phyloP scores from a whole-genome alignment of 30 jellyfish, hydroid and myxozoan species.

The Pseudorhiza aurosa region DNA sequence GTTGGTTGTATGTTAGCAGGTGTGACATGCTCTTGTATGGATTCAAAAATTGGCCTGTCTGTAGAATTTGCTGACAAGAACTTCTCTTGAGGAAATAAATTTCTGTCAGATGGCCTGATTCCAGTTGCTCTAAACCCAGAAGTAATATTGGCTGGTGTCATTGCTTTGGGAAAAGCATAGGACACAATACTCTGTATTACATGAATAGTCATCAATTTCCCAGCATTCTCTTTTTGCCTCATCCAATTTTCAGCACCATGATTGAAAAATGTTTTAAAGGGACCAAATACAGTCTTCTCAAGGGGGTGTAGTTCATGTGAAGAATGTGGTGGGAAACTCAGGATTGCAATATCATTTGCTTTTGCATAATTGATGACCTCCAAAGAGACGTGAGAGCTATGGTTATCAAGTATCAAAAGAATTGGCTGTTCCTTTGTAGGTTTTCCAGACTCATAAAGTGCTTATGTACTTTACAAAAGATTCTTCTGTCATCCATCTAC shows the following conservation, averaged over 20 bases:
- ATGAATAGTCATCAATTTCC: constrained; percentile 62
- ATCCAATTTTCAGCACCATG: constrained; percentile 64
- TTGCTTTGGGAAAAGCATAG: constrained; percentile 61
- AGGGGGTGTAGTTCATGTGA: constrained; percentile 77
- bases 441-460: constrained; percentile 15
- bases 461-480: constrained; percentile 11
- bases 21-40: constrained; percentile 10
- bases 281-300: constrained; percentile 71
- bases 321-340: constrained; percentile 69
- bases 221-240: constrained; percentile 48
- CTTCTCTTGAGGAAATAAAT: constrained; percentile 32
- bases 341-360: constrained; percentile 34
- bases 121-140: constrained; percentile 70
- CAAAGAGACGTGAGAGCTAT: constrained; percentile 48
- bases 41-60: constrained; percentile 25
- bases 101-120: constrained; percentile 60
- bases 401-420: constrained; percentile 63
- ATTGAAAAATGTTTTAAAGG: constrained; percentile 49
- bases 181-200: constrained; percentile 44
- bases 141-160: constrained; percentile 63
- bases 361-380: constrained; percentile 54
- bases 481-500: constrained; percentile 69
- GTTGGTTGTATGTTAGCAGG: constrained; percentile 17
- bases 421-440: constrained; percentile 49
- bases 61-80: constrained; percentile 38